A percentile compares a stretch with the other conserved stretches of the same genome.
These are phyloP conservation scores for Halyomorpha halys DNA, from an alignment of 1,140 invertebrate species.

Conservation along the genomic window DNA sequence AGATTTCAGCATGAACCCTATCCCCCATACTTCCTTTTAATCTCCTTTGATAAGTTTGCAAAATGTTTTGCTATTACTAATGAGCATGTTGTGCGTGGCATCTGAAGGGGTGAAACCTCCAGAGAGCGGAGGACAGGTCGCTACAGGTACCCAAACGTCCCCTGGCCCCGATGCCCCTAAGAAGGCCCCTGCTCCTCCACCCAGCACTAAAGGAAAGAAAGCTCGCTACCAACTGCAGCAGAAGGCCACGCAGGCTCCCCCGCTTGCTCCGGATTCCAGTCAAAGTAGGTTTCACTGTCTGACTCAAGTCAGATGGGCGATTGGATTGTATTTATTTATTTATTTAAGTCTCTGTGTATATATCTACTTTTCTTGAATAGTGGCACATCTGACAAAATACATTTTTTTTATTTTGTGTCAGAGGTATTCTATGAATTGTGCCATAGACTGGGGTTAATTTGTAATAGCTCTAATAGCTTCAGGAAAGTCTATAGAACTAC, in stretches of 20 bases:
- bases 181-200: constrained; percentile 4
- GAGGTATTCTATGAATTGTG: no score
- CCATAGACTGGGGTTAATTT: no score
- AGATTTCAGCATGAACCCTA: no score
- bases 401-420: no score
- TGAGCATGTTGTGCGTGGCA: constrained; percentile 8
- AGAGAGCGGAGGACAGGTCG: constrained; percentile 37
- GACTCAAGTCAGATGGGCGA: not conserved
- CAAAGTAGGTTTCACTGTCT: constrained; percentile 23
- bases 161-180: constrained; percentile 36
- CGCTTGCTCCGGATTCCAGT: constrained; percentile 5
- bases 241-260: constrained; percentile 23
- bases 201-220: constrained; percentile 22
- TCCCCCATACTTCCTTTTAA: no score
- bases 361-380: no score
- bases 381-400: no score
- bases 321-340: not conserved
- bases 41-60: no score
- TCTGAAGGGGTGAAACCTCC: not conserved
- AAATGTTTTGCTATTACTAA: constrained; percentile 5
- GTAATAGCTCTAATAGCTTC: no score
- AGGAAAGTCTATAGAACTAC: no score
- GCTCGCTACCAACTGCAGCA: constrained; percentile 26
- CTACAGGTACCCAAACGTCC: constrained; percentile 48
- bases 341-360: no score